phyloP scores from a whole-genome alignment of 2,113 vertebrate genomes.

The Melospiza georgiana region DNA sequence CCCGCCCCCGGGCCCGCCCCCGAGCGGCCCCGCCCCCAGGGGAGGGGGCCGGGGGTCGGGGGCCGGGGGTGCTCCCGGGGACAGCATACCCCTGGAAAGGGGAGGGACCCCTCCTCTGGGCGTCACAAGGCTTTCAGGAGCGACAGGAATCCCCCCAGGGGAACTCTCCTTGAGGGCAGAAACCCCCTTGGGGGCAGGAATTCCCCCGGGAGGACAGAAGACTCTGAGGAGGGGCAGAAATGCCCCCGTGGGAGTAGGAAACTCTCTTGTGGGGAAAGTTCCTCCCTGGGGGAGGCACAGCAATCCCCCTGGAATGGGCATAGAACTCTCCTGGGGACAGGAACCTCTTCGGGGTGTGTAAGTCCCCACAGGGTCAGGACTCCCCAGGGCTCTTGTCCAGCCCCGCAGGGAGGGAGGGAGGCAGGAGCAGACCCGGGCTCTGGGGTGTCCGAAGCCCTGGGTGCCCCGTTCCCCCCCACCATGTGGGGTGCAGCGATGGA shows the following conservation, averaged over 20 bases:
- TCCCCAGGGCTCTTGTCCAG: too few relatives aligned
- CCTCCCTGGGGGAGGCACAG: not conserved
- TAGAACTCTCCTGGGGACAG: not conserved
- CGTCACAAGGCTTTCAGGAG: not conserved
- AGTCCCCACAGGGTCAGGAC: too few relatives aligned
- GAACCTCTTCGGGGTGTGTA: not conserved
- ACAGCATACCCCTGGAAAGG: not conserved
- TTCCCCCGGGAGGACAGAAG: not conserved
- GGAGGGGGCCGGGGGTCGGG: not conserved
- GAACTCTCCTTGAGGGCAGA: not conserved
- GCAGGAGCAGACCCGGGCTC: not conserved
- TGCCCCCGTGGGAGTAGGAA: not conserved
- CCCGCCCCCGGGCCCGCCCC: not conserved
- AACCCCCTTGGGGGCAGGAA: not conserved
- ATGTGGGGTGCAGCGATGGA: not conserved
- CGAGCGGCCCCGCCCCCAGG: not conserved
- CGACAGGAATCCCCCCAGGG: not conserved
- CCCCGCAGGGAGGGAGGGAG: too few relatives aligned
- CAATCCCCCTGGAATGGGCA: not conserved
- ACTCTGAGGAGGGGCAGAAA: not conserved
- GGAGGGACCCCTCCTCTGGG: accelerated
- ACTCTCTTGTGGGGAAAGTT: not conserved
- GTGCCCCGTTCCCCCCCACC: accelerated
- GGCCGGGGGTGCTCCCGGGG: not conserved
- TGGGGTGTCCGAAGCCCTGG: not conserved